Percentiles rank a stretch among this genome's conserved stretches.
These are phyloP conservation scores for Aleiodes testaceus DNA, from an alignment of 2,888 invertebrate genomes.

Conservation along the genomic window DNA sequence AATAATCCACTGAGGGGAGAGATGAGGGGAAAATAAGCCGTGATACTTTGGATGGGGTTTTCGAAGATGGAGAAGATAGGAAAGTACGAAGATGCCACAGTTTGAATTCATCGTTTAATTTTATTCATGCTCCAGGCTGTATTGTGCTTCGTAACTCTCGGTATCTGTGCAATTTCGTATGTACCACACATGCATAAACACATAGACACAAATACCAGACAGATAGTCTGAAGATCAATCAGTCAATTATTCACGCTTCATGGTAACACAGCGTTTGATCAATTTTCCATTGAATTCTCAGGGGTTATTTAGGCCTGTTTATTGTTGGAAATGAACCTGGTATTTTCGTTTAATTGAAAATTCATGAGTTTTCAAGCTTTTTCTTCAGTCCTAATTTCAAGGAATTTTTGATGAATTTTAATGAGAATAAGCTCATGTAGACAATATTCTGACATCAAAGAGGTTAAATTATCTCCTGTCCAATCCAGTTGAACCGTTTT, in stretches of 20 bases:
- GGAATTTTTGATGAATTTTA: constrained; percentile 1
- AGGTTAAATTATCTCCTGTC: constrained; percentile 11
- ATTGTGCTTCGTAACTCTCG: not conserved
- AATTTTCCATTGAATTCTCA: no score
- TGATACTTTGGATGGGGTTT: no score
- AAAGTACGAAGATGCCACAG: constrained; percentile 2
- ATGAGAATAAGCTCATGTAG: not conserved
- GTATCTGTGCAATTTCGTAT: constrained; percentile 4
- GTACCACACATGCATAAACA: not conserved
- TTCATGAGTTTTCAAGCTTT: not conserved
- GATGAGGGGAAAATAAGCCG: not conserved
- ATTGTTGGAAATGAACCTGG: no score
- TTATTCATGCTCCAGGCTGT: constrained; percentile 29
- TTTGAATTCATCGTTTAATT: constrained; percentile 22
- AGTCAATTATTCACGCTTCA: constrained; percentile 2
- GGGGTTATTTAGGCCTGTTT: no score
- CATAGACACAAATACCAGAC: no score
- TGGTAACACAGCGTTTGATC: no score
- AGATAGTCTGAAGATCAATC: not conserved
- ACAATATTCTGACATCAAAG: constrained; percentile 1
- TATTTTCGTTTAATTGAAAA: no score
- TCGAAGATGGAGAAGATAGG: not conserved
- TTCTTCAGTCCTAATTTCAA: not conserved
- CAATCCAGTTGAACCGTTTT: not conserved
- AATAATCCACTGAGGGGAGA: constrained; percentile 7